phyloP scores from a whole-genome alignment of 1,140 invertebrate genomes.

The Octopus bimaculoides region DNA sequence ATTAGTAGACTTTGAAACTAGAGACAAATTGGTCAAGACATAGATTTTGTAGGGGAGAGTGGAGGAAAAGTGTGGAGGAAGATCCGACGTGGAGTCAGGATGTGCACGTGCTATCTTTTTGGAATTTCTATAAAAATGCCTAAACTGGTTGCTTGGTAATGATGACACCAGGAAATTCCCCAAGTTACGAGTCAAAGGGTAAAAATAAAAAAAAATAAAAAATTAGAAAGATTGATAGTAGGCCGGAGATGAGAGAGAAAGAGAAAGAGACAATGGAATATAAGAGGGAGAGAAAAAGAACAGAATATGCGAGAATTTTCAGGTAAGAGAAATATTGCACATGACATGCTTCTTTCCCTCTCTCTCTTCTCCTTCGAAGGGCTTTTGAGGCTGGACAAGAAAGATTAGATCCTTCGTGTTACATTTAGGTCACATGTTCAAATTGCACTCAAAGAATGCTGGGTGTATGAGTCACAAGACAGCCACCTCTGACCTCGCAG shows the following conservation, averaged over 20 bases:
- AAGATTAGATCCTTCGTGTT: not conserved
- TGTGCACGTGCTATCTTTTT: too few species aligned
- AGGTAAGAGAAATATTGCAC: not conserved
- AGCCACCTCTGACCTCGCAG: not conserved
- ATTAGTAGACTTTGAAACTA: too few species aligned
- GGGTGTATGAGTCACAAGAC: conserved; percentile 4
- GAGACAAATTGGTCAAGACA: too few species aligned
- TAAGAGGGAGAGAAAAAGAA: conserved; percentile 3
- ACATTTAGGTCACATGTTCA: conserved; percentile 10
- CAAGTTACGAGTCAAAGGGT: not conserved
- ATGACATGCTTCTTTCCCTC: not conserved
- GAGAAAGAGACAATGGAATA: not conserved
- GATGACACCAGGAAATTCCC: too few species aligned
- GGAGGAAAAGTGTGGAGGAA: too few species aligned
- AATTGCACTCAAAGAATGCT: conserved; percentile 8
- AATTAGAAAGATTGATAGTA: not conserved
- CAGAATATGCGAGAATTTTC: too few species aligned
- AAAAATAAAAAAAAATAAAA: not conserved
- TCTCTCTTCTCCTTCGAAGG: not conserved
- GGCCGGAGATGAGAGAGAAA: not conserved
- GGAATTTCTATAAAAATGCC: too few species aligned
- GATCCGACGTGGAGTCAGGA: too few species aligned
- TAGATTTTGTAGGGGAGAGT: too few species aligned
- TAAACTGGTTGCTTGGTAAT: too few species aligned
- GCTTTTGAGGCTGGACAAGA: too few species aligned